A percentile compares a stretch with the other conserved stretches of the same genome.
Evolutionary conservation across 2,797 vertebrate genomes (phyloP).

Genomic region (Sebastes cheni): DNA sequence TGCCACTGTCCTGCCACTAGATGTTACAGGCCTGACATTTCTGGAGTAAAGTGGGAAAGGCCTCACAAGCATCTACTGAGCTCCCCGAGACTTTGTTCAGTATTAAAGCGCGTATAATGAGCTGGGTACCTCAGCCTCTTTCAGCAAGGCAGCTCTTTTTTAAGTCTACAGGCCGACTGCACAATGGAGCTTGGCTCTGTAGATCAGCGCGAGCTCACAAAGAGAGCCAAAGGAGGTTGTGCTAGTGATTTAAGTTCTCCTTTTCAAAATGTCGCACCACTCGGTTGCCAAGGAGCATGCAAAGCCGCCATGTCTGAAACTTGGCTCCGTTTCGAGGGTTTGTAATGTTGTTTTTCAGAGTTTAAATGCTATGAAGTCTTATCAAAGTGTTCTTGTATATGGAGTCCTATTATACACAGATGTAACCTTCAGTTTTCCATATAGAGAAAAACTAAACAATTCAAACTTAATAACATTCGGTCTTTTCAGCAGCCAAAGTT

Average conservation of each 20-base stretch:
- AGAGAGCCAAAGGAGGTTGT: slow-evolving; percentile 26
- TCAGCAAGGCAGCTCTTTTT: slow-evolving; percentile 29
- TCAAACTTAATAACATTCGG: slow-evolving; percentile 10
- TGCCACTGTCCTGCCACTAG: slow-evolving; percentile 21
- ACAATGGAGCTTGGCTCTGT: slow-evolving; percentile 23
- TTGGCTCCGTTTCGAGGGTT: background rate
- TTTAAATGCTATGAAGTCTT: slow-evolving; percentile 45
- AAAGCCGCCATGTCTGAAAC: slow-evolving; percentile 24
- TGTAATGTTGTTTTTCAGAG: slow-evolving; percentile 18
- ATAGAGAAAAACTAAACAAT: background rate
- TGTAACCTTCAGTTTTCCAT: background rate
- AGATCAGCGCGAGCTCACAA: slow-evolving; percentile 16
- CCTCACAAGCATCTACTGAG: slow-evolving; percentile 13
- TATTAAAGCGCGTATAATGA: slow-evolving; percentile 32
- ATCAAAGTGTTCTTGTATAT: slow-evolving; percentile 1
- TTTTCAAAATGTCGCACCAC: slow-evolving; percentile 24
- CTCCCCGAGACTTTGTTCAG: slow-evolving; percentile 20
- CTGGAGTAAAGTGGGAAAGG: slow-evolving; percentile 18
- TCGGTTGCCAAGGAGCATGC: slow-evolving; percentile 33
- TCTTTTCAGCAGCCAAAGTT: slow-evolving; percentile 30
- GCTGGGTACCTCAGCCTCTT: slow-evolving; percentile 9
- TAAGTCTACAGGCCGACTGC: slow-evolving; percentile 16
- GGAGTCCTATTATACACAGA: slow-evolving; percentile 20
- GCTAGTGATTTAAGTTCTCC: slow-evolving; percentile 14
- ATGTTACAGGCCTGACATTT: slow-evolving; percentile 18